Evolutionary conservation across 64 coral and sea anemone species (phyloP).

Genomic region (Stichodactyla mertensii): DNA sequence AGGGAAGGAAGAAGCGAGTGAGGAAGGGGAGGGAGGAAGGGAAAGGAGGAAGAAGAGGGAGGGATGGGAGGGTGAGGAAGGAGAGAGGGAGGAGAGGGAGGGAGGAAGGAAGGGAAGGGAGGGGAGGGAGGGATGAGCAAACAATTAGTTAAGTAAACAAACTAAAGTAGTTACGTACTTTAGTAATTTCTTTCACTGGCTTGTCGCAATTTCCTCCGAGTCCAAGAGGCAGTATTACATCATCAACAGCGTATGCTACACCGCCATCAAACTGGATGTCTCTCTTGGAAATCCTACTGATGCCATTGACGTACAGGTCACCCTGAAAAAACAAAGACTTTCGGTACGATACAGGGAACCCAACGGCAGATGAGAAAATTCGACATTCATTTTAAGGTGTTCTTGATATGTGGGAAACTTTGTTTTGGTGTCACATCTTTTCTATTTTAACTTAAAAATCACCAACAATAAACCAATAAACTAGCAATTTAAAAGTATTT

Average conservation of each 20-base stretch:
- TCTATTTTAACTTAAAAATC: too few species aligned
- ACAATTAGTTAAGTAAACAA: neutral
- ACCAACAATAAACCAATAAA: too few species aligned
- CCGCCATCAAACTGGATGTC: slow-evolving; percentile 66
- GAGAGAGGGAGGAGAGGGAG: neutral
- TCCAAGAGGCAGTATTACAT: slow-evolving; percentile 53
- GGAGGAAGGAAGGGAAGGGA: neutral
- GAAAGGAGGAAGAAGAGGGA: neutral
- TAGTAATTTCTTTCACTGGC: slow-evolving; percentile 22
- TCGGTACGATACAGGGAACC: neutral
- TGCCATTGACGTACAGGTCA: slow-evolving; percentile 75
- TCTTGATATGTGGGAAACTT: too few species aligned
- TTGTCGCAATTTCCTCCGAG: slow-evolving; percentile 79
- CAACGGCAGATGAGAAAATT: too few species aligned
- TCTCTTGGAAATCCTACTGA: slow-evolving; percentile 59
- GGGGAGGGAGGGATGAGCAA: neutral
- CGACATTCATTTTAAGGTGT: too few species aligned
- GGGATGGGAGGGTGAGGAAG: neutral
- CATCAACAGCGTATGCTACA: slow-evolving; percentile 67
- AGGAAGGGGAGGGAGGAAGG: neutral
- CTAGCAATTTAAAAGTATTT: too few species aligned
- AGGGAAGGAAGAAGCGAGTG: neutral
- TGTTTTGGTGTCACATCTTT: too few species aligned
- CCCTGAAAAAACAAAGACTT: slow-evolving; percentile 34
- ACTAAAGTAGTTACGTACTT: neutral